These are phyloP conservation scores for Rostratula benghalensis DNA, from an alignment of 2,113 vertebrate genomes.

Conservation along the genomic window DNA sequence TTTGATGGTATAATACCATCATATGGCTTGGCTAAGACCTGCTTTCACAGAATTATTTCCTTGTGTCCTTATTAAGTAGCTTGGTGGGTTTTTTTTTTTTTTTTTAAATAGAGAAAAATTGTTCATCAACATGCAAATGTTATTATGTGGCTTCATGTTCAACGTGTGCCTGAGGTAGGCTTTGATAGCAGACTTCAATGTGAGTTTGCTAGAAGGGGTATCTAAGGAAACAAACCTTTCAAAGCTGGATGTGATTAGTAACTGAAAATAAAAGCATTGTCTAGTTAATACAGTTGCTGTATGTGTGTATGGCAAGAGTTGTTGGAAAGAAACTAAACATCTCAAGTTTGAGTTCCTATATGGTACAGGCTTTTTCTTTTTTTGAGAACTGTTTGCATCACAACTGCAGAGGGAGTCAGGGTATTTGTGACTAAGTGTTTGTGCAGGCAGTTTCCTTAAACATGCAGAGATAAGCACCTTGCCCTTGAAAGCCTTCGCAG, in stretches of 20 bases:
- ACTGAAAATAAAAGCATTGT: neutral
- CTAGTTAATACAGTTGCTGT: accelerated
- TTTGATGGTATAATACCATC: neutral
- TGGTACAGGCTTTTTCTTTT: accelerated
- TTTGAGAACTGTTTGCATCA: neutral
- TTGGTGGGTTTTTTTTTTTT: neutral
- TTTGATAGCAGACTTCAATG: neutral
- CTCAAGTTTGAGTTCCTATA: neutral
- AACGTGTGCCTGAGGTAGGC: neutral
- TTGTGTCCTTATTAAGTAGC: neutral
- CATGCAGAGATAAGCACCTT: neutral
- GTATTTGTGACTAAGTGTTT: neutral
- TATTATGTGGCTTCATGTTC: neutral
- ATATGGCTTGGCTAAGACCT: neutral
- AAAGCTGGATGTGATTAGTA: neutral
- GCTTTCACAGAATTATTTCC: neutral
- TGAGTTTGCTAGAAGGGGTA: accelerated
- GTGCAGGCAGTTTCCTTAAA: neutral
- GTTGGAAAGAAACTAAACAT: neutral
- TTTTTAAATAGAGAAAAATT: neutral
- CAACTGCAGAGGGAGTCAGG: accelerated
- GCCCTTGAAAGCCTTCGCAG: neutral
- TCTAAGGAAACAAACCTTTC: neutral
- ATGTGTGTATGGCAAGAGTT: neutral
- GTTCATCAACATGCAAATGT: accelerated